Conservation (phyloP, 2,797 vertebrate species). For the Eulemur albifrons region DNA sequence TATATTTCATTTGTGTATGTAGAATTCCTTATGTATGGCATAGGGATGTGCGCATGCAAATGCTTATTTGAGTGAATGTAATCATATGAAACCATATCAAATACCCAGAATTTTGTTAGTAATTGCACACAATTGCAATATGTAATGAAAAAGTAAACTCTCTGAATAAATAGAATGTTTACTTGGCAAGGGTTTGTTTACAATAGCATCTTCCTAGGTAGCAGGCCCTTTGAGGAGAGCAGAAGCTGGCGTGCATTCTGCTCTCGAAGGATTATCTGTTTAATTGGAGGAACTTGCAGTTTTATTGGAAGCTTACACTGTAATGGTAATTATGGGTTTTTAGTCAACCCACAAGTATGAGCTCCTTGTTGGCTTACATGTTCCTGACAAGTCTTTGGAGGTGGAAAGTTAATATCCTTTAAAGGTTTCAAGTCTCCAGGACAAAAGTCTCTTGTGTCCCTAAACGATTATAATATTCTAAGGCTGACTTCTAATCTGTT, state of each 20-base stretch:
- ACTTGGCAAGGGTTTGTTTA: not conserved
- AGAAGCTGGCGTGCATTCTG: not conserved
- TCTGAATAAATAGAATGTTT: not conserved
- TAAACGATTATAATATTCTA: not conserved
- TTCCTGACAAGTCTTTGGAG: not conserved
- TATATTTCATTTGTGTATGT: not conserved
- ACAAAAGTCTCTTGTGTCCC: not conserved
- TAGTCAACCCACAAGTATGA: not conserved
- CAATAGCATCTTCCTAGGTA: not conserved
- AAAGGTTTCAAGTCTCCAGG: not conserved
- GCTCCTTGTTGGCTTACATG: not conserved
- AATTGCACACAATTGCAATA: not conserved
- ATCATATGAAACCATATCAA: not conserved
- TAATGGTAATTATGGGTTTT: conserved; percentile 45
- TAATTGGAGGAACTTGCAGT: conserved; percentile 47
- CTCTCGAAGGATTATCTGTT: conserved; percentile 9
- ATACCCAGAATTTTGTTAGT: not conserved
- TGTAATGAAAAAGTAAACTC: conserved; percentile 8
- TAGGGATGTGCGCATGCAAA: not conserved
- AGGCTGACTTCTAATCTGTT: not conserved
- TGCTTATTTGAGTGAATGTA: conserved; percentile 29
- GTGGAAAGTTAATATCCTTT: not conserved
- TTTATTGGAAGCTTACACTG: conserved; percentile 25
- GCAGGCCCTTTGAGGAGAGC: not conserved
- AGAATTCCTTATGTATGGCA: not conserved